These are phyloP conservation scores for Alosa alosa DNA, from an alignment of 2,113 vertebrate species.

Conservation along the genomic window DNA sequence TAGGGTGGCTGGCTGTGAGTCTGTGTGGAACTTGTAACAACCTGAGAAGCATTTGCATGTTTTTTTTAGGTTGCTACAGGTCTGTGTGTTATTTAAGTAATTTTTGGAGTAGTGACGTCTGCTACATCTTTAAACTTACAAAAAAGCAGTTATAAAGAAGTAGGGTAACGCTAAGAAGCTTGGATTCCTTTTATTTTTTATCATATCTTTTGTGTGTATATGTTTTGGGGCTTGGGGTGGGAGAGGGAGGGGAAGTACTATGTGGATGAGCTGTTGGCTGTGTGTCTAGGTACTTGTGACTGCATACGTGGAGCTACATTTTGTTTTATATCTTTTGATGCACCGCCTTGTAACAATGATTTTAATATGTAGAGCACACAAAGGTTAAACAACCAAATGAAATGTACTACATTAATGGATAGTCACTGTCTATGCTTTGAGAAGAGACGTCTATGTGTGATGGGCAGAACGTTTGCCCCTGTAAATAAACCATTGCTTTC, in stretches of 20 bases:
- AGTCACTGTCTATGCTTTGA: background rate
- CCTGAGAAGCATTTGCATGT: background rate
- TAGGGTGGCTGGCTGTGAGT: background rate
- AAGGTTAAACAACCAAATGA: background rate
- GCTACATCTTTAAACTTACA: background rate
- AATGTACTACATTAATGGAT: background rate
- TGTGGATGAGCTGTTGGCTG: background rate
- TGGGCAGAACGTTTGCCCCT: background rate
- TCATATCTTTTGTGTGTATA: background rate
- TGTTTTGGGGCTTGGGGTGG: background rate
- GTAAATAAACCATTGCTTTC: background rate
- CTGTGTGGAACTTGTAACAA: background rate
- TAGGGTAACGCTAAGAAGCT: constrained; percentile 55
- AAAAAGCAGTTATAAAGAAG: constrained; percentile 34
- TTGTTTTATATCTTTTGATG: background rate
- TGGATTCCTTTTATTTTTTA: constrained; percentile 22
- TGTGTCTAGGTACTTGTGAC: constrained; percentile 36
- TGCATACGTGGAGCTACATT: constrained; percentile 19
- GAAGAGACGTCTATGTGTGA: background rate
- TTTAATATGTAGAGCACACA: background rate
- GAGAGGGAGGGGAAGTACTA: background rate
- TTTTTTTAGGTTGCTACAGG: background rate
- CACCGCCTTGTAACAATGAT: background rate
- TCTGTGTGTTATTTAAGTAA: background rate
- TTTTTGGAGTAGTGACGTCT: background rate